A percentile compares a stretch with the other conserved stretches of the same genome.
These are phyloP conservation scores for Labia minor DNA, from an alignment of 2,888 invertebrate species.

Conservation along the genomic window DNA sequence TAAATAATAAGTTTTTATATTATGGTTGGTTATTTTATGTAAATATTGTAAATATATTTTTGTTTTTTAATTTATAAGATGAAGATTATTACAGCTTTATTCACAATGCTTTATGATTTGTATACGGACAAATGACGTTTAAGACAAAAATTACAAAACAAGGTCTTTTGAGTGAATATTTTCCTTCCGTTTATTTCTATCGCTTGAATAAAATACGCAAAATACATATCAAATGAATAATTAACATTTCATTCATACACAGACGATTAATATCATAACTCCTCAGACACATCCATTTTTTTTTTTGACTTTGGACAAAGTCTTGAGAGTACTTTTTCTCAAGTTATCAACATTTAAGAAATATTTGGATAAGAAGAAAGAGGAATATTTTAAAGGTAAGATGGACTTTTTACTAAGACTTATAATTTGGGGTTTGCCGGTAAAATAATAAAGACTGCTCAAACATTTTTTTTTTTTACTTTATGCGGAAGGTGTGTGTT, in stretches of 20 bases:
- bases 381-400: too few species aligned
- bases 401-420: too few species aligned
- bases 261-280: not conserved
- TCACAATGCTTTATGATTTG: not conserved
- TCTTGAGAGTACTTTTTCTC: not conserved
- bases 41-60: not conserved
- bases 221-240: not conserved
- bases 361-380: too few species aligned
- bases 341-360: too few species aligned
- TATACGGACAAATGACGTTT: not conserved
- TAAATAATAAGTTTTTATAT: too few species aligned
- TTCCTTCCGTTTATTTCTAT: not conserved
- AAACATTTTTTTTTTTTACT: too few species aligned
- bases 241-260: not conserved
- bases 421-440: too few species aligned
- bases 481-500: too few species aligned
- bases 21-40: not conserved
- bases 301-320: not conserved
- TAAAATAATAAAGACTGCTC: too few species aligned
- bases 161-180: constrained; percentile 7
- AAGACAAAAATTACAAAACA: not conserved
- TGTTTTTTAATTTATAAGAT: not conserved
- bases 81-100: not conserved
- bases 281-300: not conserved
- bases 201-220: not conserved